phyloP scores from a whole-genome alignment of 1,140 invertebrate genomes.

The Lineus longissimus region DNA sequence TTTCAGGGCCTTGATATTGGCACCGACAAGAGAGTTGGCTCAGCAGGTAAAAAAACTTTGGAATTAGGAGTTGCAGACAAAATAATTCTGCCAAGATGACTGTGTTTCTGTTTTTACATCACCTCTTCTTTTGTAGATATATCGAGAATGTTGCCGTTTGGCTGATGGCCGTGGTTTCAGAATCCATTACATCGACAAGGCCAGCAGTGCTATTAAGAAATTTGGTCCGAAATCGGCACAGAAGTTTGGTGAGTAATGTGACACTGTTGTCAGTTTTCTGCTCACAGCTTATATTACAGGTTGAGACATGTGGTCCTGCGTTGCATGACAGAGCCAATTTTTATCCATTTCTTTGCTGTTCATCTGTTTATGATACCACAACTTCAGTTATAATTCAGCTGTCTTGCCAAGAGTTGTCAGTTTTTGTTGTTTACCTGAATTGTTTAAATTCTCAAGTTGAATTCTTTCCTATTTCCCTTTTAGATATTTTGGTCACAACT shows the following conservation, averaged over 20 bases:
- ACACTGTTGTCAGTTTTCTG: no score
- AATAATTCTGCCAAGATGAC: background rate
- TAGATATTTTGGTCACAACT: conserved; percentile 90
- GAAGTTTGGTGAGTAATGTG: conserved; percentile 65
- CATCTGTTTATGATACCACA: no score
- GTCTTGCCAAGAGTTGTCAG: no score
- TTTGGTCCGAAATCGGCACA: conserved; percentile 63
- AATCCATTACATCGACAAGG: conserved; percentile 72
- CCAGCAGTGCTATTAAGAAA: conserved; percentile 59
- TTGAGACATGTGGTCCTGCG: no score
- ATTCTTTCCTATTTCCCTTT: conserved; percentile 29
- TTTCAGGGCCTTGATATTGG: conserved; percentile 80
- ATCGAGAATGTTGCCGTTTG: conserved; percentile 70
- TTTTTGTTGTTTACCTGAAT: no score
- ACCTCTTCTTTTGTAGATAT: conserved; percentile 43
- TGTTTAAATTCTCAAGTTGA: no score
- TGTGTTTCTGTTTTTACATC: no score
- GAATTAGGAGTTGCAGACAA: conserved; percentile 11
- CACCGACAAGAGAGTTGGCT: conserved; percentile 89
- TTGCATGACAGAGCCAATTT: no score
- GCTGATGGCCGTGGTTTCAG: conserved; percentile 69
- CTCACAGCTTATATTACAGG: no score
- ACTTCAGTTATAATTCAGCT: no score
- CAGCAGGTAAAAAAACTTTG: conserved; percentile 88
- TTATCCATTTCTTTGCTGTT: no score